Base-by-base conservation (phyloP, 2,797 vertebrate genomes). In the Cottoperca gobio region DNA sequence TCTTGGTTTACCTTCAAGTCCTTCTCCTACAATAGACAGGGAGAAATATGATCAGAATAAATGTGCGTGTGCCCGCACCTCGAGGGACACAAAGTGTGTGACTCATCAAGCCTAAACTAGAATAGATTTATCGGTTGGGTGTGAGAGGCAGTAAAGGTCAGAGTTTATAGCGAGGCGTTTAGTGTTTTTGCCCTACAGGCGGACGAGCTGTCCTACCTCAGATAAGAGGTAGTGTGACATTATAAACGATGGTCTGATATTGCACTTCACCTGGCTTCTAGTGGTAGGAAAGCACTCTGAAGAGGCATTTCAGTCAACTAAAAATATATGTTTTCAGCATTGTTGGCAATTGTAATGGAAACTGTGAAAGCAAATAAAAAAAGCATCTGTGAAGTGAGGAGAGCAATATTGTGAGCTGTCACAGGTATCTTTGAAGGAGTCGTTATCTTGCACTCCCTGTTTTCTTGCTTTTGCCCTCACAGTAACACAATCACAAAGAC, bases 1-100 rank as follows among this genome's bases (percentile, higher is more conserved):
- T 97, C 97, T 81, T 99, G 97, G 91, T 96, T 97, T 85, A 99
- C 96, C 66, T 95, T 96, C 81, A 98, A 86, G 65, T 97, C 98
- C 0, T 97, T 98, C 87, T 99, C 98, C 97, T 99, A 81, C 0
- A 83, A 80, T 46, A 78, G 50, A 79, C 14, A 59, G 40, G 53
- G 14, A 28, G n/a, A 21, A 72, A 66, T 52, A 48, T 57, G 39
- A 60, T 86, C 24, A 78, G 50, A 62, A 60, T 39, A 66, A 39
- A 42, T 58, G 28, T 53, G 33, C 24, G 19, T 54, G 62, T 26
- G 42, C 11, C 69, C 4, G 23, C 33, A 58, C 57, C 74, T 66
- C 40, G 3, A 80, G 74, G 78, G 82, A 84, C 70, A 86, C 53
- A 63, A 67, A 53, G 63, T 75, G 76, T 78, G 83, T 88, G 86